A percentile compares a stretch with the other conserved stretches of the same genome.
phyloP scores from a whole-genome alignment of 2,797 vertebrate species.

The Megaceryle alcyon region DNA sequence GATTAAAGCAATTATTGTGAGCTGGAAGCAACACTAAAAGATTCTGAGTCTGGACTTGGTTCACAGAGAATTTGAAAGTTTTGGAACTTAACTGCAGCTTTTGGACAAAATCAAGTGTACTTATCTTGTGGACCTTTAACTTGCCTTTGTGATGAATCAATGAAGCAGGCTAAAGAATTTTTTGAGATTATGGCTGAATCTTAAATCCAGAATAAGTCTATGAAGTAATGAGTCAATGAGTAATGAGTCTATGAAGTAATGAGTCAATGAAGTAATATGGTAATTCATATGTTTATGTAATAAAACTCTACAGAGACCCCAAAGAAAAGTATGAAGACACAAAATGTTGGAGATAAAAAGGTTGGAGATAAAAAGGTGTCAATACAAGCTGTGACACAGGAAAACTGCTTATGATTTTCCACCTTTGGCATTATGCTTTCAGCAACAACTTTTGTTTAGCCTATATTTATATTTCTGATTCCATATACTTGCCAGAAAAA shows the following conservation, averaged over 20 bases:
- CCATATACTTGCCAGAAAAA: background rate
- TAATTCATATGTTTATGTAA: background rate
- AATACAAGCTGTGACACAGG: background rate
- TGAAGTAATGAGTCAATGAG: too few species aligned
- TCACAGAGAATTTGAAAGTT: background rate
- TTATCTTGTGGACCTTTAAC: background rate
- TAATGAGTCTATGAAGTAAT: too few species aligned
- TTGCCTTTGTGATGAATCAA: background rate
- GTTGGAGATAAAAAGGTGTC: background rate
- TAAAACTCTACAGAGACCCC: background rate
- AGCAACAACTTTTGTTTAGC: background rate
- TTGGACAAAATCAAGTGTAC: background rate
- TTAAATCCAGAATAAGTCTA: background rate
- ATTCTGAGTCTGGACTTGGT: background rate
- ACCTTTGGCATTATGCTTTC: background rate
- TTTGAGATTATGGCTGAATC: background rate
- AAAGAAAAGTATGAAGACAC: background rate
- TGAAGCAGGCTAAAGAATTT: background rate
- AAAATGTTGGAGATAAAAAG: background rate
- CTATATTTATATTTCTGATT: background rate
- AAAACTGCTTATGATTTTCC: background rate
- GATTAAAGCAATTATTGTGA: background rate
- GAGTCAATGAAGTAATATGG: background rate
- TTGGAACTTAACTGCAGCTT: background rate
- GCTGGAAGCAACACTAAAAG: background rate